Conservation (phyloP, 2,113 vertebrate genomes). For the Stigmatopora nigra region DNA sequence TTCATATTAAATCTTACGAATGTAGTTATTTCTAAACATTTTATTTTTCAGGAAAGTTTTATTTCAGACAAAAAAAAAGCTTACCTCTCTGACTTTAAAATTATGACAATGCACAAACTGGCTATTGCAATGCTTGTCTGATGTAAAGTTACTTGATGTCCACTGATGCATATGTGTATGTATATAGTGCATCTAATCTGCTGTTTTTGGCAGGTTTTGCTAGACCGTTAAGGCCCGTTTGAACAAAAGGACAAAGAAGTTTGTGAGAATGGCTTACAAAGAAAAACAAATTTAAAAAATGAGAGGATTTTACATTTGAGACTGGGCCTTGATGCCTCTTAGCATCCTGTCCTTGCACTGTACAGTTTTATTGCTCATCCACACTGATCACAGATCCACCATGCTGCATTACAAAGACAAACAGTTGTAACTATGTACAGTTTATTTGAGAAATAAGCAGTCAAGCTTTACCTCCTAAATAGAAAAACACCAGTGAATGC, state of each 20-base stretch:
- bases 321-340: slow-evolving; percentile 15
- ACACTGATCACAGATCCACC: slow-evolving; percentile 41
- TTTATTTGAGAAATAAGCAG: slow-evolving; percentile 11
- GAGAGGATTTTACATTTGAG: slow-evolving; percentile 1
- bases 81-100: slow-evolving; percentile 8
- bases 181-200: slow-evolving; percentile 44
- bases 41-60: not conserved
- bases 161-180: slow-evolving; percentile 50
- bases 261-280: not conserved
- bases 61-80: not conserved
- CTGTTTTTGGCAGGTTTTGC: slow-evolving; percentile 37
- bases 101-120: slow-evolving; percentile 1
- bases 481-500: slow-evolving; percentile 24
- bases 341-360: slow-evolving; percentile 38
- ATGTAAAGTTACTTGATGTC: slow-evolving; percentile 36
- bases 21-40: not conserved
- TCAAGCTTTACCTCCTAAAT: not conserved
- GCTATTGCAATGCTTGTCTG: slow-evolving; percentile 15
- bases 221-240: slow-evolving; percentile 20
- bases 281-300: too few relatives aligned
- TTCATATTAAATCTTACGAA: too few relatives aligned
- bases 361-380: slow-evolving; percentile 35
- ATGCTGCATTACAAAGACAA: slow-evolving; percentile 20
- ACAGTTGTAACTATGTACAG: slow-evolving; percentile 14
- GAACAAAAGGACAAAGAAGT: not conserved